Base-by-base conservation (phyloP, 2,888 invertebrate species). In the Cylindroiulus punctatus region DNA sequence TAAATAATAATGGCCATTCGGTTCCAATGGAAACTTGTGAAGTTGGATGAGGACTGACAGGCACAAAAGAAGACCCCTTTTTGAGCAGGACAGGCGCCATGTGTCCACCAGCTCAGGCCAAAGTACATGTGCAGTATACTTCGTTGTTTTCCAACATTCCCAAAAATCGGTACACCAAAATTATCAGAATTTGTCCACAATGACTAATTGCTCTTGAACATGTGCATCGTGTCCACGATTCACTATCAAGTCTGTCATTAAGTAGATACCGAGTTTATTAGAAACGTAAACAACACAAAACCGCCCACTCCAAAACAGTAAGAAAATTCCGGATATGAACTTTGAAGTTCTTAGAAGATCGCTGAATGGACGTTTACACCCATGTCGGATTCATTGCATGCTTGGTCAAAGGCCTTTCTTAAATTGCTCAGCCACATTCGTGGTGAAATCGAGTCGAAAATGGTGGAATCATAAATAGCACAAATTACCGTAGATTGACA, bases 1-100 rank as follows among this genome's bases (percentile, higher is more conserved):
- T 65, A 65, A 65, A 65, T 65, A 65, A 65, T 65, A 65, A 65
- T 65, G 65, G 65, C 65, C 65, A 65, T 65, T 65, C 26, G 65
- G 65, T 65, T 65, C 65, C 65, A 26, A 65, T 65, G 65, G 65
- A 65, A 65, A 65, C 65, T 65, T 65, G 65, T 65, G 65, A 65
- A 65, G 22, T 65, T 65, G 1, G 7, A 65, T 26, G 22, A 12
- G 65, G 65, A 12, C 12, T 65, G 65, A 65, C 65, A 65, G 65
- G 65, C 65, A 65, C 22, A 22, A 10, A 65, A n/a, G 65, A 65
- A 65, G 65, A 65, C 65, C 65, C 26, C 7, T 7, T 26, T 57
- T 26, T 2, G 65, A 26, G 65, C 65, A 65, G 65, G 22, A 26
- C 26, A 26, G 22, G 0, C 36, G 36, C 36, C 36, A 36, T 36